Conservation (phyloP, 2,797 vertebrate genomes). For the Sardinella longiceps region DNA sequence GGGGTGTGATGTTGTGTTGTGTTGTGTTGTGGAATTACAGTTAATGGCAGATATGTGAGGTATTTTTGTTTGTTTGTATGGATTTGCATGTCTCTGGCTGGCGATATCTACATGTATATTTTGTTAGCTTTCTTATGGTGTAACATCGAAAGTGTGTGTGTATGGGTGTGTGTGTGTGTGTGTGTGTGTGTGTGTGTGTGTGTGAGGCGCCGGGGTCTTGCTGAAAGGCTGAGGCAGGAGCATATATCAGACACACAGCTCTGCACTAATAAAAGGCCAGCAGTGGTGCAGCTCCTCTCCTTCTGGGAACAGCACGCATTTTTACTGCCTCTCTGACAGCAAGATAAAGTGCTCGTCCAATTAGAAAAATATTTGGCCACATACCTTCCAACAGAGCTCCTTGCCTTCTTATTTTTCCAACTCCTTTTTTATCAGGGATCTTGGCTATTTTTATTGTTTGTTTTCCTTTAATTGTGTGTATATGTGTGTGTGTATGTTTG, state of each 20-base stretch:
- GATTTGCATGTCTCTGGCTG: not conserved
- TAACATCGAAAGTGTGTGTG: not conserved
- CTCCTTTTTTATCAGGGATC: slow-evolving; percentile 67
- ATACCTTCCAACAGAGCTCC: slow-evolving; percentile 73
- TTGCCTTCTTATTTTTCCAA: slow-evolving; percentile 68
- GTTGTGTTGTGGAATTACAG: not conserved
- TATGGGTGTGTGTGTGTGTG: slow-evolving; percentile 2
- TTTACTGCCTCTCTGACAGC: slow-evolving; percentile 82
- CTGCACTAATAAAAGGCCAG: slow-evolving; percentile 79
- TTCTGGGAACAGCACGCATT: slow-evolving; percentile 76
- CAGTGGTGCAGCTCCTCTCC: slow-evolving; percentile 74
- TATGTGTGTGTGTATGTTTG: slow-evolving; percentile 25
- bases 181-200: slow-evolving; percentile 37
- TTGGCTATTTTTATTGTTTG: slow-evolving; percentile 64
- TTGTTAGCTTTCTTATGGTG: not conserved
- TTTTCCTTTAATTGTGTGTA: slow-evolving; percentile 60
- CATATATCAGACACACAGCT: slow-evolving; percentile 76
- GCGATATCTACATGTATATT: not conserved
- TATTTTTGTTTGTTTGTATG: not conserved
- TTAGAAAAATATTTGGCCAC: slow-evolving; percentile 85
- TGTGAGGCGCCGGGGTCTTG: slow-evolving; percentile 55
- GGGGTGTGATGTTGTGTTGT: not conserved
- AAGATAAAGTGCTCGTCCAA: slow-evolving; percentile 84
- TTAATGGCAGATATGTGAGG: not conserved
- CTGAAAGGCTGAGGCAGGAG: slow-evolving; percentile 78